These are phyloP conservation scores for Hydra vulgaris DNA, from an alignment of 30 jellyfish, hydroid and myxozoan genomes.

Conservation along the genomic window DNA sequence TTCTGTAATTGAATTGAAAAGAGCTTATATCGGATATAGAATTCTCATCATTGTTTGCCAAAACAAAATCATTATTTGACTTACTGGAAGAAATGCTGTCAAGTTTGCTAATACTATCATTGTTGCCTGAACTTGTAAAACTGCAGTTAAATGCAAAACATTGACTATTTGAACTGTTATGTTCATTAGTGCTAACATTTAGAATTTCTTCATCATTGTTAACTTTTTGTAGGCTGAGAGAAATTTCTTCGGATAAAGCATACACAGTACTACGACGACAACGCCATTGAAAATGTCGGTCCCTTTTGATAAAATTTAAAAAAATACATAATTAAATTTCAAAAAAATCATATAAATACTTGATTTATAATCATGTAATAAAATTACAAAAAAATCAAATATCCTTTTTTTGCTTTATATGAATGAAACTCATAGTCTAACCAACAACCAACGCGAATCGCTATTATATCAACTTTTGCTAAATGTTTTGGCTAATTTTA, in stretches of 20 bases:
- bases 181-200: background rate
- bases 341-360: too few relatives aligned
- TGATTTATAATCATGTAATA: too few relatives aligned
- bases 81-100: background rate
- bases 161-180: background rate
- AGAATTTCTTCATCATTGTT: background rate
- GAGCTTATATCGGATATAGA: background rate
- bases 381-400: too few relatives aligned
- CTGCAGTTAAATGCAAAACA: background rate
- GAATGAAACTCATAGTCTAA: too few relatives aligned
- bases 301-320: background rate
- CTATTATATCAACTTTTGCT: too few relatives aligned
- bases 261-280: background rate
- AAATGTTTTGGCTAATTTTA: too few relatives aligned
- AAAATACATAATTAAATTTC: too few relatives aligned
- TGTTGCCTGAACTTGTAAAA: background rate
- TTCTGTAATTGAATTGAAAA: background rate
- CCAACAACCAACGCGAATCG: too few relatives aligned
- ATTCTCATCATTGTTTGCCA: background rate
- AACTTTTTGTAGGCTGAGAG: background rate
- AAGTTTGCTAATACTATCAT: background rate
- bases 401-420: too few relatives aligned
- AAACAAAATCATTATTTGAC: background rate
- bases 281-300: background rate
- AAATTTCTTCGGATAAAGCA: background rate